These are phyloP conservation scores for Triplophysa tibetana DNA, from an alignment of 2,113 vertebrate species.

Conservation along the genomic window DNA sequence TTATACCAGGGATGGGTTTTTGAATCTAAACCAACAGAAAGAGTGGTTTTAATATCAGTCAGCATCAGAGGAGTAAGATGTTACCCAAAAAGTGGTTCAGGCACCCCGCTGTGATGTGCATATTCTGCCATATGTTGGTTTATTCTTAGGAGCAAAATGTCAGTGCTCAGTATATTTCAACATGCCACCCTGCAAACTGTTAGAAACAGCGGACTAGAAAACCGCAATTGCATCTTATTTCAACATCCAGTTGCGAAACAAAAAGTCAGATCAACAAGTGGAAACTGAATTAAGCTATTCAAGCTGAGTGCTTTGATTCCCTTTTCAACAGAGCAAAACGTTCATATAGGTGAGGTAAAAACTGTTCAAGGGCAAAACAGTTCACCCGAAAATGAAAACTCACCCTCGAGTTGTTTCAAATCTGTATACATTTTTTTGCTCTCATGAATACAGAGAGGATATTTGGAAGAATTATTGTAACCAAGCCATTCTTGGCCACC, in stretches of 20 bases:
- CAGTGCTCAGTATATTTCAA: not conserved
- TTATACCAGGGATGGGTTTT: not conserved
- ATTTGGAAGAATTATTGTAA: no score
- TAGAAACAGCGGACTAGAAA: not conserved
- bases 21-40: not conserved
- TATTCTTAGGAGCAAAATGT: not conserved
- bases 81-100: not conserved
- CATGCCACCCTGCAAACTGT: not conserved
- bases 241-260: conserved; percentile 17
- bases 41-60: not conserved
- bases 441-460: no score
- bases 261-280: not conserved
- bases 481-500: no score
- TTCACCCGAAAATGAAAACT: no score
- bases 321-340: not conserved
- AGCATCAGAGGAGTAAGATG: not conserved
- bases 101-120: not conserved
- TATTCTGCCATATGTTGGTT: not conserved
- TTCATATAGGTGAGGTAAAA: not conserved
- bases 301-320: conserved; percentile 1
- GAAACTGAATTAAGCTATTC: not conserved
- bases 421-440: no score
- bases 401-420: no score
- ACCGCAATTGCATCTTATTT: not conserved
- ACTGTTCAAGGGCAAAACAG: not conserved